These are phyloP conservation scores for Megaceryle torquata DNA, from an alignment of 2,113 vertebrate genomes.

Conservation along the genomic window DNA sequence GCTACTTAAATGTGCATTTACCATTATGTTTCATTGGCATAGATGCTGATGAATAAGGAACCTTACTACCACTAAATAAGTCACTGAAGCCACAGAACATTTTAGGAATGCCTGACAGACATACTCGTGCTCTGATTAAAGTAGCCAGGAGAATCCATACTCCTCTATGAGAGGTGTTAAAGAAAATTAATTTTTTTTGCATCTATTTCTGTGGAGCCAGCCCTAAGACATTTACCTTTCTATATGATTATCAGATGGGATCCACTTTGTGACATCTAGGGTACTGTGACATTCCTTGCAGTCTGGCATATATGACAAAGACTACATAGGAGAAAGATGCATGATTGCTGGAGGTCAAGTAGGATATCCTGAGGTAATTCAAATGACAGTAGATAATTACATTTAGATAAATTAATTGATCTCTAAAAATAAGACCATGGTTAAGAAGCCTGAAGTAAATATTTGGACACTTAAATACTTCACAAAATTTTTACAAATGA, in stretches of 20 bases:
- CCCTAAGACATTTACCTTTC: neutral
- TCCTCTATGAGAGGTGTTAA: neutral
- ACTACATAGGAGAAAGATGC: neutral
- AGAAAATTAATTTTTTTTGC: neutral
- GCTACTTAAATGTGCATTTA: slow-evolving; percentile 40
- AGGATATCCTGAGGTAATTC: neutral
- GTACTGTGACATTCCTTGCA: neutral
- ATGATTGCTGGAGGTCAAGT: neutral
- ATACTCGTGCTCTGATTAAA: neutral
- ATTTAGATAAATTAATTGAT: neutral
- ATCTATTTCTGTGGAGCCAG: neutral
- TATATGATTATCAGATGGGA: neutral
- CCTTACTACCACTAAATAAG: neutral
- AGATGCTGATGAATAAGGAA: slow-evolving; percentile 15
- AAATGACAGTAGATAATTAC: neutral
- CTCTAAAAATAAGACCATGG: neutral
- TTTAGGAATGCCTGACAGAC: neutral
- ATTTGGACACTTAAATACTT: neutral
- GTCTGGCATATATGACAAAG: neutral
- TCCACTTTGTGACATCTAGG: neutral
- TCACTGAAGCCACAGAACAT: neutral
- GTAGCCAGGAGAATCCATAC: neutral
- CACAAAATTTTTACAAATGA: neutral
- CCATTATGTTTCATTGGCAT: neutral
- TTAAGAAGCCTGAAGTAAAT: neutral